Percentiles rank a stretch among this genome's conserved stretches.
Conservation (phyloP, 1,140 invertebrate species). For the Patella vulgata region DNA sequence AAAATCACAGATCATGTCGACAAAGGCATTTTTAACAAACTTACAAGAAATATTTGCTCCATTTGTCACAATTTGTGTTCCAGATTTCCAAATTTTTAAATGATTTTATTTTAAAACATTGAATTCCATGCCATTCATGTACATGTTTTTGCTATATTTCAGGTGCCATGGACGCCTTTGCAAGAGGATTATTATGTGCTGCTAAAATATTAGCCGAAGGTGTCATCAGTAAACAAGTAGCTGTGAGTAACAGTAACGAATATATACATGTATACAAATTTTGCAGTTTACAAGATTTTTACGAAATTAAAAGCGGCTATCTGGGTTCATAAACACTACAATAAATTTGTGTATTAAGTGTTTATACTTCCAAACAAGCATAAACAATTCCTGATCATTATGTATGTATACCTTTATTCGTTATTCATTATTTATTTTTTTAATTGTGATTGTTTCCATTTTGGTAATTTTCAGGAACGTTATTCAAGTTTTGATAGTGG, state of each 20-base stretch:
- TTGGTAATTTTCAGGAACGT: conserved; percentile 64
- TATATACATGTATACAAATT: neutral
- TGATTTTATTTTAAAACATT: no score
- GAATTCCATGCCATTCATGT: no score
- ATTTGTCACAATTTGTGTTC: neutral
- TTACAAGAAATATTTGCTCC: no score
- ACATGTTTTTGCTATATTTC: no score
- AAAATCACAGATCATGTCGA: no score
- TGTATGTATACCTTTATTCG: no score
- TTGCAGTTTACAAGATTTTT: neutral
- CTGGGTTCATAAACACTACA: neutral
- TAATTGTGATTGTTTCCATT: no score
- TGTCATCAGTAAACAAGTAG: conserved; percentile 49
- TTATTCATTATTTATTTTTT: no score
- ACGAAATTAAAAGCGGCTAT: neutral
- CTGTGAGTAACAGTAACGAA: conserved; percentile 36
- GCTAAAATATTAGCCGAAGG: conserved; percentile 68
- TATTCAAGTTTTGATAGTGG: conserved; percentile 72
- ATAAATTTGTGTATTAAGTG: no score
- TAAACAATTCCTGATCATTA: no score
- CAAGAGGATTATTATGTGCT: conserved; percentile 70
- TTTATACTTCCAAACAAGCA: no score
- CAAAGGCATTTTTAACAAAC: no score
- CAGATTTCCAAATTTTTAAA: neutral
- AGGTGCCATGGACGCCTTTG: conserved; percentile 73